phyloP scores from a whole-genome alignment of 2,113 vertebrate species.

The Saccopteryx bilineata region DNA sequence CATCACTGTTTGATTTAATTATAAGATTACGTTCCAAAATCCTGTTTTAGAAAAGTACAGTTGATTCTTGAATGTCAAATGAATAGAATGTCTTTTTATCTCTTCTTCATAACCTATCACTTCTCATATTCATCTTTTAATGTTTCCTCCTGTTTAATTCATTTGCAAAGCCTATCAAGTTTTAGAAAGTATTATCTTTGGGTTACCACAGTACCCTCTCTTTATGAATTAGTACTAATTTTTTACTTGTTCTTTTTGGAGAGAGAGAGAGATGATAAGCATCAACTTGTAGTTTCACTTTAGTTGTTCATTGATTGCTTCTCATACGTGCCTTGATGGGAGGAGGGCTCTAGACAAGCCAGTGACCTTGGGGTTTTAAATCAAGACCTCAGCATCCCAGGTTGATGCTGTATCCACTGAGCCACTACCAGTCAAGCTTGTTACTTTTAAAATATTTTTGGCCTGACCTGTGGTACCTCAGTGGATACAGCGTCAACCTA shows the following conservation, averaged over 20 bases:
- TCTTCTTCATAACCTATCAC: not conserved
- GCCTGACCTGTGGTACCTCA: too few species aligned
- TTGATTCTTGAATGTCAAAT: constrained; percentile 19
- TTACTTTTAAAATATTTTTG: not conserved
- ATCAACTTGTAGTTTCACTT: too few species aligned
- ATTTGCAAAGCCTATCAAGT: not conserved
- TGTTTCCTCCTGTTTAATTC: not conserved
- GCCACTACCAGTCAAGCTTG: not conserved
- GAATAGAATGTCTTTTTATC: not conserved
- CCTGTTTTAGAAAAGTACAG: not conserved
- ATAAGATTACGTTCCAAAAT: constrained; percentile 12
- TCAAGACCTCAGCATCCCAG: too few species aligned
- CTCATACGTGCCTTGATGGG: too few species aligned
- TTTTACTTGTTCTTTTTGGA: too few species aligned
- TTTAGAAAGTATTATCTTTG: not conserved
- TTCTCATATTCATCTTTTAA: not conserved
- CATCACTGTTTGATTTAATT: not conserved
- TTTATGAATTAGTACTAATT: not conserved
- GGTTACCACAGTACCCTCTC: not conserved
- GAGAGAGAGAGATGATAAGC: too few species aligned
- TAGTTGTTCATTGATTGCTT: too few species aligned
- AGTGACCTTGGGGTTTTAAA: too few species aligned
- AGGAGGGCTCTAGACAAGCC: too few species aligned
- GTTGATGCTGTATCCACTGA: too few species aligned
- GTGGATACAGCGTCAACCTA: too few species aligned